Conservation (phyloP, 2,113 vertebrate genomes). For the Leucoraja erinaceus region DNA sequence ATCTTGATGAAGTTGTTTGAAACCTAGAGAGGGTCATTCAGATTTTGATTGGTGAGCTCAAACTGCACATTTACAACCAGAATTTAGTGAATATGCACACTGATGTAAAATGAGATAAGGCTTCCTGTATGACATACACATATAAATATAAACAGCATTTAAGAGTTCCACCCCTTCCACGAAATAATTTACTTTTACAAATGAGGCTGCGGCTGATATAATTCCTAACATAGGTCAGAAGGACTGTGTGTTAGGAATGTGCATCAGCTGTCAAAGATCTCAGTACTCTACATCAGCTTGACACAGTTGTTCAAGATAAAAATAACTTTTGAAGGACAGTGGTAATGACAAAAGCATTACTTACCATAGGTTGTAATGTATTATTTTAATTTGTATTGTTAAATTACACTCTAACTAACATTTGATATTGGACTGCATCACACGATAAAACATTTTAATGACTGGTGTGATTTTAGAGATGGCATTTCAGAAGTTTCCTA, state of each 20-base stretch:
- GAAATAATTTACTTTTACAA: constrained; percentile 27
- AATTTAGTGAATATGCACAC: background rate
- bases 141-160: background rate
- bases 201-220: constrained; percentile 52
- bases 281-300: constrained; percentile 61
- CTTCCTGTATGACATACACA: background rate
- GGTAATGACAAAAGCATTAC: constrained; percentile 78
- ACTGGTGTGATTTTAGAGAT: background rate
- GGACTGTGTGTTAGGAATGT: constrained; percentile 65
- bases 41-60: background rate
- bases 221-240: constrained; percentile 60
- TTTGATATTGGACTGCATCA: background rate
- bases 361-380: constrained; percentile 64
- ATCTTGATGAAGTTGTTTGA: background rate
- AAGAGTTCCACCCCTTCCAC: background rate
- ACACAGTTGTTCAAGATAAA: constrained; percentile 73
- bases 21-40: background rate
- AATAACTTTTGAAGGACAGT: constrained; percentile 78
- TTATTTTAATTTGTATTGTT: constrained; percentile 66
- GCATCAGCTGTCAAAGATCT: constrained; percentile 78
- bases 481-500: constrained; percentile 51
- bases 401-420: constrained; percentile 41
- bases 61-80: background rate
- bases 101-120: background rate
- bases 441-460: background rate